Conservation (phyloP, 2,888 invertebrate species). For the Fragum fragum region DNA sequence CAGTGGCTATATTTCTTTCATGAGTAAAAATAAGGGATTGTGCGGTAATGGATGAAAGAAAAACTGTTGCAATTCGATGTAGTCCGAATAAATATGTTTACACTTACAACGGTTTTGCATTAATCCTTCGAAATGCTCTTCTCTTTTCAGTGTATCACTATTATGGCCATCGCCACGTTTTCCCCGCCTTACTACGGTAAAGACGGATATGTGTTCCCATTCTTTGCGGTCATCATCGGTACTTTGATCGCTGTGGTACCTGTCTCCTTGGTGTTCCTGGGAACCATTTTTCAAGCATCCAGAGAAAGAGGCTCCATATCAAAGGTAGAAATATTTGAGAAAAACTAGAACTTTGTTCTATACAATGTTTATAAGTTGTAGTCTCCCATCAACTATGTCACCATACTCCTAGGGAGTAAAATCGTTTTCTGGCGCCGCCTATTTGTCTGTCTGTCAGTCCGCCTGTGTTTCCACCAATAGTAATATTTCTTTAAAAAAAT, state of each 20-base stretch:
- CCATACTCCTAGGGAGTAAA: too few relatives aligned
- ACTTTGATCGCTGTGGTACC: conserved; percentile 24
- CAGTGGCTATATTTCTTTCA: too few relatives aligned
- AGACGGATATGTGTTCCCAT: conserved; percentile 11
- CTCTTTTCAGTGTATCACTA: conserved; percentile 16
- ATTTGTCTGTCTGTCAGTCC: background rate
- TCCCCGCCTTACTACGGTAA: conserved; percentile 15
- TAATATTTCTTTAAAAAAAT: too few relatives aligned
- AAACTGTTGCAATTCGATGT: too few relatives aligned
- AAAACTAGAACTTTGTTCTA: background rate
- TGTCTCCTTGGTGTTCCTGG: conserved; percentile 8
- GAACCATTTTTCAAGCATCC: conserved; percentile 1
- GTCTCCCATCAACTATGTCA: too few relatives aligned
- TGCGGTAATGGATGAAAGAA: too few relatives aligned
- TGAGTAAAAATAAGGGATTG: too few relatives aligned
- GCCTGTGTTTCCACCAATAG: too few relatives aligned
- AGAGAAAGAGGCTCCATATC: conserved; percentile 3
- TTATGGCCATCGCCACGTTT: background rate
- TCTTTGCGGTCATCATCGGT: conserved; percentile 24
- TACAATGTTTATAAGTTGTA: too few relatives aligned
- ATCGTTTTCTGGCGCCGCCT: background rate
- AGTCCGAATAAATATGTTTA: too few relatives aligned
- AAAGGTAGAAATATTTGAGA: conserved; percentile 20
- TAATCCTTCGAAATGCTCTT: too few relatives aligned
- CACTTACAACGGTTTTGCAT: too few relatives aligned